phyloP scores from a whole-genome alignment of 2,797 vertebrate genomes.

The Acrossocheilus fasciatus region DNA sequence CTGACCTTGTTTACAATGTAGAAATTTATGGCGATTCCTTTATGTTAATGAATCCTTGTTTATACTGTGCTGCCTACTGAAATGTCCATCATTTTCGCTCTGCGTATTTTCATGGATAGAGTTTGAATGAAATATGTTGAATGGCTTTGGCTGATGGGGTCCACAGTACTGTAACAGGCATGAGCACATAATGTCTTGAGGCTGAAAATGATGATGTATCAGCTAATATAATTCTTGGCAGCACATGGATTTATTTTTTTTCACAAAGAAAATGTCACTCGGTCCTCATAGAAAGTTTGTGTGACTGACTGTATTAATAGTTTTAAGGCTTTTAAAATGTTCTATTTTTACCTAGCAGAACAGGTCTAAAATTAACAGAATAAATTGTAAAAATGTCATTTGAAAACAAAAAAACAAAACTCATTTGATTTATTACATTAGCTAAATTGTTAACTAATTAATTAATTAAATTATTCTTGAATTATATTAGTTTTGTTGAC shows the following conservation, averaged over 20 bases:
- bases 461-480: too few species aligned
- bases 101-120: not conserved
- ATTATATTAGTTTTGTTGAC: too few species aligned
- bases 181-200: conserved; percentile 26
- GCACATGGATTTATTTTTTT: conserved; percentile 67
- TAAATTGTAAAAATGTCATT: not conserved
- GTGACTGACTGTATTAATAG: not conserved
- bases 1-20: conserved; percentile 8
- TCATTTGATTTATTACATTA: not conserved
- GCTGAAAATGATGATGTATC: conserved; percentile 73
- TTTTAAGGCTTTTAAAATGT: not conserved
- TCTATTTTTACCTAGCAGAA: not conserved
- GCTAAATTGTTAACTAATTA: not conserved
- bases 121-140: conserved; percentile 4
- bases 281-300: conserved; percentile 15
- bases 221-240: conserved; percentile 59
- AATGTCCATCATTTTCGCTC: not conserved
- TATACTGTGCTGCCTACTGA: not conserved
- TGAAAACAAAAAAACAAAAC: too few species aligned
- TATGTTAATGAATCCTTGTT: conserved; percentile 24
- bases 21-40: not conserved
- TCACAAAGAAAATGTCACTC: conserved; percentile 24
- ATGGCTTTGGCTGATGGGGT: conserved; percentile 25
- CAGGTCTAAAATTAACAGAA: not conserved
- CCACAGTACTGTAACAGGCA: conserved; percentile 24